Evolutionary conservation across 2,113 vertebrate species (phyloP).

Genomic region (Cheilinus undulatus): DNA sequence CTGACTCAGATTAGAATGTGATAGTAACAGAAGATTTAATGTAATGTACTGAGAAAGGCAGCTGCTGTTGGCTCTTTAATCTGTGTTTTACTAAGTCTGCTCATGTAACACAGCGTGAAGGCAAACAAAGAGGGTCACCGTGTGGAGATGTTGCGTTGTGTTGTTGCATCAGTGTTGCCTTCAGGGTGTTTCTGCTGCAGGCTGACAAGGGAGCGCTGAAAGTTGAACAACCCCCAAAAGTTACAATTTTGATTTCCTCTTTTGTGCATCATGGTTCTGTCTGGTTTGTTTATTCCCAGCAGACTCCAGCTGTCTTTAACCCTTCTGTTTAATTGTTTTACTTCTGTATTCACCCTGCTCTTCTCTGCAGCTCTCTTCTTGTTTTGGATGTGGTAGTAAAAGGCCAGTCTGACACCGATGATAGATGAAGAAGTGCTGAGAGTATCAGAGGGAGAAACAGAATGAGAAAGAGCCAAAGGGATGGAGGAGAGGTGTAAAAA

Average conservation of each 20-base stretch:
- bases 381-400: neutral
- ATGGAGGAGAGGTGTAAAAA: neutral
- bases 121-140: constrained; percentile 7
- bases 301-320: neutral
- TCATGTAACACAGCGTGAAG: constrained; percentile 5
- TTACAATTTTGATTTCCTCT: neutral
- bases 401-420: neutral
- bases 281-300: constrained; percentile 21
- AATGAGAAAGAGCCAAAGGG: neutral
- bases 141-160: constrained; percentile 11
- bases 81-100: neutral
- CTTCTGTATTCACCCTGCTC: neutral
- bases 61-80: neutral
- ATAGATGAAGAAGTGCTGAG: constrained; percentile 7
- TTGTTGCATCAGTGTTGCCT: constrained; percentile 55
- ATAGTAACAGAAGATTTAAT: too few species aligned
- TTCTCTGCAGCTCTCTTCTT: neutral
- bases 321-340: too few species aligned
- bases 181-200: constrained; percentile 31
- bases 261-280: constrained; percentile 1
- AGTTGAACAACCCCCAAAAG: neutral
- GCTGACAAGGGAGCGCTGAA: constrained; percentile 15
- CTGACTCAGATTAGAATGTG: too few species aligned
- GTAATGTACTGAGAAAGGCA: too few species aligned
- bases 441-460: neutral